A percentile compares a stretch with the other conserved stretches of the same genome.
Conservation (phyloP, 1,140 invertebrate species). For the Drosophila kurseongensis region DNA sequence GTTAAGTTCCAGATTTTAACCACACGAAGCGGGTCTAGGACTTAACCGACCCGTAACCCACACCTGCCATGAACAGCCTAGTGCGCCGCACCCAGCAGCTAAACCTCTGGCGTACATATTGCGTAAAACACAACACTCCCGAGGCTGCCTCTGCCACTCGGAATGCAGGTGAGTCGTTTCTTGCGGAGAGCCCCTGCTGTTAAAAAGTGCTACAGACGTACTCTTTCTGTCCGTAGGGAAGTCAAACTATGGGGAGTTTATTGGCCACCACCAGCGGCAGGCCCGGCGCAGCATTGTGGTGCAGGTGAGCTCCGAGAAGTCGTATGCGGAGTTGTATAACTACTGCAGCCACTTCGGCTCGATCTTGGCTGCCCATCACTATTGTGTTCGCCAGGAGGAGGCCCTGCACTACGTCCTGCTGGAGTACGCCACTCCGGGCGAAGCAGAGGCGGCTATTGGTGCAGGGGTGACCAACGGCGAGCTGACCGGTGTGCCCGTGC, state of each 20-base stretch:
- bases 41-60: slow-evolving; percentile 3
- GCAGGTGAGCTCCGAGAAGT: slow-evolving; percentile 88
- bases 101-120: slow-evolving; percentile 58
- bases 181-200: neutral
- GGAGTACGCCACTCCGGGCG: slow-evolving; percentile 86
- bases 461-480: slow-evolving; percentile 60
- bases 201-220: neutral
- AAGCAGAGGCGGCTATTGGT: slow-evolving; percentile 85
- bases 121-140: slow-evolving; percentile 56
- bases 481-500: slow-evolving; percentile 85
- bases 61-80: slow-evolving; percentile 58
- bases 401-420: slow-evolving; percentile 88
- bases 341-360: slow-evolving; percentile 88
- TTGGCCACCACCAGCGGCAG: slow-evolving; percentile 60
- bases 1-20: slow-evolving; percentile 7
- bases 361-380: slow-evolving; percentile 88
- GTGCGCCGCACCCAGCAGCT: slow-evolving; percentile 56
- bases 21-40: slow-evolving; percentile 15
- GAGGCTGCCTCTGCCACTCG: slow-evolving; percentile 26
- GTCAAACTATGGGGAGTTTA: slow-evolving; percentile 67
- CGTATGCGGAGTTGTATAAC: slow-evolving; percentile 86
- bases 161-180: slow-evolving; percentile 19
- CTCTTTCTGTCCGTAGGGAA: slow-evolving; percentile 23
- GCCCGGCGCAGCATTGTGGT: slow-evolving; percentile 86
- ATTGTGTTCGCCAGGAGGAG: slow-evolving; percentile 85